Evolutionary conservation across 2,888 invertebrate species (phyloP).

Genomic region (Parthenolecanium corni): DNA sequence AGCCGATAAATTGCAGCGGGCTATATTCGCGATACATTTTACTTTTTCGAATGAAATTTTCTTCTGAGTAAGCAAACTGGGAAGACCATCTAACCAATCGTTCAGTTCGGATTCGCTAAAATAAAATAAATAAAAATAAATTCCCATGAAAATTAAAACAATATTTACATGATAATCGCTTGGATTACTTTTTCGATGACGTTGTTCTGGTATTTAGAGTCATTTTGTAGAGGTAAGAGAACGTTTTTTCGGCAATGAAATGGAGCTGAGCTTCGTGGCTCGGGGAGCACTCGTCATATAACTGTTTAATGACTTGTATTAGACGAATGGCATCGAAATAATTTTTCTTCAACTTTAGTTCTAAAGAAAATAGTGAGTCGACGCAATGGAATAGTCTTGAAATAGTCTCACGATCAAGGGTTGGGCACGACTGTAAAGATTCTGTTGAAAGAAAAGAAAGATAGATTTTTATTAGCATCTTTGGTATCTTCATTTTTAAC

Average conservation of each 20-base stretch:
- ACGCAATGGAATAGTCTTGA: constrained; percentile 7
- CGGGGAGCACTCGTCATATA: constrained; percentile 4
- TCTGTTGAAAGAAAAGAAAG: neutral
- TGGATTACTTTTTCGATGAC: neutral
- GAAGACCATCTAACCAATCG: constrained; percentile 45
- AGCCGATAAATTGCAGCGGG: constrained; percentile 43
- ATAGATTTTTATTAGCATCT: no score
- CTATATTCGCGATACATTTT: constrained; percentile 48
- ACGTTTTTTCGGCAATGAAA: constrained; percentile 9
- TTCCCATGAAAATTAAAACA: no score
- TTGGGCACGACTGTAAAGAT: neutral
- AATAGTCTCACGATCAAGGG: constrained; percentile 8
- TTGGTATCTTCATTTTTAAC: no score
- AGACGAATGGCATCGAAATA: constrained; percentile 9
- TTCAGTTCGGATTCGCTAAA: constrained; percentile 14
- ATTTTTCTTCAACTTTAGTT: neutral
- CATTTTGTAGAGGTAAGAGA: constrained; percentile 13
- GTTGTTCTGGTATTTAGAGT: neutral
- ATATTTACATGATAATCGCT: no score
- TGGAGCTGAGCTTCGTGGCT: constrained; percentile 1
- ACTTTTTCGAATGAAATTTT: constrained; percentile 45
- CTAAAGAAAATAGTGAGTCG: constrained; percentile 5
- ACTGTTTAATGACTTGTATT: constrained; percentile 6
- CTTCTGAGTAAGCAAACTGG: constrained; percentile 46
- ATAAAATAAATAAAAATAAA: constrained; percentile 15